These are phyloP conservation scores for Crypturellus tataupa DNA, from an alignment of 2,797 vertebrate species.

Conservation along the genomic window DNA sequence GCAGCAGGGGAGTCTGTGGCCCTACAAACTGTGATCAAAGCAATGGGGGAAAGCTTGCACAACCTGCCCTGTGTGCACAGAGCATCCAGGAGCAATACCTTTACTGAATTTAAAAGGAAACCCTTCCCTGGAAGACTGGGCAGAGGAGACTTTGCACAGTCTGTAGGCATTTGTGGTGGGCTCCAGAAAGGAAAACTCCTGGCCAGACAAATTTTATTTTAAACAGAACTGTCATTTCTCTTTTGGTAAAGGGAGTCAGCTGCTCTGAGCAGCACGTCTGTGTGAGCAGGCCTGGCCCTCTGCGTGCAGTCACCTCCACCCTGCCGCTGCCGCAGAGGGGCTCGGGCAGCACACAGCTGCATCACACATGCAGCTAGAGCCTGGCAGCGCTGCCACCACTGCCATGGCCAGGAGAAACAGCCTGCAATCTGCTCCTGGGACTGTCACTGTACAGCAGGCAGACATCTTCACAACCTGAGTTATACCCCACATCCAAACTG, in stretches of 20 bases:
- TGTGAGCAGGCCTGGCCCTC: not conserved
- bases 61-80: not conserved
- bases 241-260: not conserved
- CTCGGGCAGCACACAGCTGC: not conserved
- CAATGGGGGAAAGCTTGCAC: accelerated
- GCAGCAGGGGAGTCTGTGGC: not conserved
- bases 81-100: not conserved
- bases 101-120: not conserved
- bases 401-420: not conserved
- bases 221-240: not conserved
- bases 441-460: accelerated
- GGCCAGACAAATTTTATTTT: not conserved
- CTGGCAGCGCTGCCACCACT: not conserved
- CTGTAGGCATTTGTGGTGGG: not conserved
- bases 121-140: no score
- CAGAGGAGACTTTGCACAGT: not conserved
- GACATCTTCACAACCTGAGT: accelerated
- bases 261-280: not conserved
- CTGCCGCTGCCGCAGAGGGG: not conserved
- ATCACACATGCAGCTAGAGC: not conserved
- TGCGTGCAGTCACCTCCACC: not conserved
- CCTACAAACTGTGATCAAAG: not conserved
- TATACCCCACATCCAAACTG: not conserved
- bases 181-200: not conserved
- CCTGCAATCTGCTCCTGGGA: not conserved